A percentile compares a stretch with the other conserved stretches of the same genome.
phyloP scores from a whole-genome alignment of 2,113 vertebrate genomes.

The Columba livia region DNA sequence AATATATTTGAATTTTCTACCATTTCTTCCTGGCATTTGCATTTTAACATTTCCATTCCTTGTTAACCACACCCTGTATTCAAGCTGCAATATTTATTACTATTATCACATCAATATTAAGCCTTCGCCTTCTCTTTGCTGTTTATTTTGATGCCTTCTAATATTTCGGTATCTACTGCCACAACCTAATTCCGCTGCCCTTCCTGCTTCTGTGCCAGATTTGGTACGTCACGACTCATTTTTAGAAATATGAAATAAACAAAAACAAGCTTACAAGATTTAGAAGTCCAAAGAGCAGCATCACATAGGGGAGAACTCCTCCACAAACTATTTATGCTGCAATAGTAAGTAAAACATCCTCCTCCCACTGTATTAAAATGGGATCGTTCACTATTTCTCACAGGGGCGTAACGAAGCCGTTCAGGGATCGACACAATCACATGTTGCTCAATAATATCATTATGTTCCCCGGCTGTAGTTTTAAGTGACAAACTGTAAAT shows the following conservation, averaged over 20 bases:
- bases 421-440: not conserved
- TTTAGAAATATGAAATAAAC: not conserved
- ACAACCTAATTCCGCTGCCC: not conserved
- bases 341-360: not conserved
- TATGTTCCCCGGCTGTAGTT: not conserved
- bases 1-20: not conserved
- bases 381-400: not conserved
- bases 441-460: not conserved
- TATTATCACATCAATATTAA: not conserved
- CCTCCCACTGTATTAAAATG: not conserved
- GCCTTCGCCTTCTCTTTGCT: not conserved
- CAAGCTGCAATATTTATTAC: not conserved
- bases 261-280: not conserved
- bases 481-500: not conserved
- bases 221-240: accelerated
- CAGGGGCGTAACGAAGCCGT: accelerated
- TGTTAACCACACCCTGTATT: not conserved
- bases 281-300: not conserved
- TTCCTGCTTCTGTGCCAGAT: not conserved
- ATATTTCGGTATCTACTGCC: not conserved
- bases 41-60: not conserved
- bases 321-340: not conserved
- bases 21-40: not conserved
- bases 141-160: not conserved
- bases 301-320: accelerated